Base-by-base conservation (phyloP, 1,140 invertebrate genomes). In the Planococcus citri region DNA sequence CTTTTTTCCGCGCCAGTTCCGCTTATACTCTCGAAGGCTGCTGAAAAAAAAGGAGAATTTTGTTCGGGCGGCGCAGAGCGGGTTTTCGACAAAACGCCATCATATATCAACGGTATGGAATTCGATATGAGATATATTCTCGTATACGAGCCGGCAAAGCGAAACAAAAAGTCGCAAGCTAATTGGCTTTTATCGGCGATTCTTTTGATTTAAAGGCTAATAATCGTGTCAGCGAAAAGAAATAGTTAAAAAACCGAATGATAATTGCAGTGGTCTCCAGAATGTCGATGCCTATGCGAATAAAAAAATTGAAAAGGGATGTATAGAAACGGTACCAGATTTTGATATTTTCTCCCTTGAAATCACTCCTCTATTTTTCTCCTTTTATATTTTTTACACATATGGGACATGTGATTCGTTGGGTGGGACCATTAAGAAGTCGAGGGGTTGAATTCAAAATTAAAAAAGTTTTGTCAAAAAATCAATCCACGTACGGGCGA, bases 81-180 rank as follows among this genome's bases (percentile, higher is more conserved):
- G 41, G 41, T 51, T 51, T 51, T 14, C n/a, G 12, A 20, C 41
- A 17, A n/a, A 14, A 20, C 41, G 41, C n/a, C 41, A 17, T 51
- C n/a, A 51, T 51, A 51, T 51, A 51, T 51, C 41, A 51, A n/a
- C 41, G 41, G 41, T 51, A 51, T 17, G 4, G 41, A 51, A 51
- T 51, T 51, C 41, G 41, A 51, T 51, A 51, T 51, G 41, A 51
- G 41, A 51, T 51, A 51, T 51, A 51, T 33, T 6, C 12, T 6
- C 4, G 12, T 3, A 33, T 33, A 33, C n/a, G 12, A 33, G 29
- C 29, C 29, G n/a, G 41, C 41, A 14, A 51, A 6, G n/a, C 41
- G 41, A 51, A 51, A 51, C 41, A 51, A 51, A 51, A 51, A 51
- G 41, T 51, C 41, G 41, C 41, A 51, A 51, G 41, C 41, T 51